A percentile compares a stretch with the other conserved stretches of the same genome.
Conservation (phyloP, 2,113 vertebrate genomes). For the Riparia riparia region DNA sequence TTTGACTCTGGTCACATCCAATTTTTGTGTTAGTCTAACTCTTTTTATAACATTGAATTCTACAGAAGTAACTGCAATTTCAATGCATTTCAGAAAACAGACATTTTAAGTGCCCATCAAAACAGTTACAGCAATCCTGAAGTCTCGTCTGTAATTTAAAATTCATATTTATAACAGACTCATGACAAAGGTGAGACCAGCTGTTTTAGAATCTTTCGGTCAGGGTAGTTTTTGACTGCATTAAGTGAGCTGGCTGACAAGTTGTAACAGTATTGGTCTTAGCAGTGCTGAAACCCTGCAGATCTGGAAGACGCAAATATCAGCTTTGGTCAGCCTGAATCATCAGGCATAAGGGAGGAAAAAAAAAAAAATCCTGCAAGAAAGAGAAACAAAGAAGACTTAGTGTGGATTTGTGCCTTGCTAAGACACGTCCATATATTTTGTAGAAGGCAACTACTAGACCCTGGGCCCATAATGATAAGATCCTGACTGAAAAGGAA, state of each 20-base stretch:
- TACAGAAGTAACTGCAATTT: neutral
- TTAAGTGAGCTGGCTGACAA: neutral
- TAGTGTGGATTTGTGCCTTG: neutral
- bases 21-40: neutral
- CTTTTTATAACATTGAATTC: neutral
- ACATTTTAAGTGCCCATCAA: neutral
- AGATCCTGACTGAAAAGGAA: neutral
- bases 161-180: neutral
- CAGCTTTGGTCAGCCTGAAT: neutral
- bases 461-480: neutral
- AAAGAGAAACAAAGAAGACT: neutral
- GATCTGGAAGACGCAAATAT: neutral
- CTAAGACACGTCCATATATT: neutral
- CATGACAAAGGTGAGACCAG: neutral
- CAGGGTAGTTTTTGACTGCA: neutral
- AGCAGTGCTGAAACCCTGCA: neutral
- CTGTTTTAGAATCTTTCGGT: neutral
- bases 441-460: neutral
- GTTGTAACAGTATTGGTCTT: neutral
- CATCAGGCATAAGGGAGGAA: neutral
- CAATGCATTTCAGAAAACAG: neutral
- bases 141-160: neutral
- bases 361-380: neutral
- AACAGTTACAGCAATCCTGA: neutral
- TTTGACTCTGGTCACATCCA: neutral